Evolutionary conservation across 2,113 vertebrate genomes (phyloP).

Genomic region (Camelus bactrianus): DNA sequence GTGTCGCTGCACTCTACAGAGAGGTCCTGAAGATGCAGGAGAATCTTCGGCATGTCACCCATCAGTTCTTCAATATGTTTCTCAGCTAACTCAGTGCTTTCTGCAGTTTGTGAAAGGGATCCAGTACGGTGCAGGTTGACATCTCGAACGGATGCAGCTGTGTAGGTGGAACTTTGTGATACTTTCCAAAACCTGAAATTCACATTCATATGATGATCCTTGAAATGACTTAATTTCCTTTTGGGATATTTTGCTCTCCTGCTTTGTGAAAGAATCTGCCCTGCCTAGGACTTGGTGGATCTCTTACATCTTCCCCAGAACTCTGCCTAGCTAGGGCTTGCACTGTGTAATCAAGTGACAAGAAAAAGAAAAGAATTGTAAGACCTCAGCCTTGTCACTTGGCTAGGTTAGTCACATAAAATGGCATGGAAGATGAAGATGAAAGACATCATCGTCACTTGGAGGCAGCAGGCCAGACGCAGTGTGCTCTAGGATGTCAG

Average conservation of each 20-base stretch:
- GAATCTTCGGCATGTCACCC: constrained; percentile 82
- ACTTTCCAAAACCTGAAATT: constrained; percentile 88
- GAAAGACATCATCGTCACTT: constrained; percentile 71
- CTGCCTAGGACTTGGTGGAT: constrained; percentile 85
- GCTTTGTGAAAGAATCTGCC: constrained; percentile 85
- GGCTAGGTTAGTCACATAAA: constrained; percentile 81
- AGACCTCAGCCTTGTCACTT: constrained; percentile 81
- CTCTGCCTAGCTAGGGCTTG: constrained; percentile 93
- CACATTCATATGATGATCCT: constrained; percentile 83
- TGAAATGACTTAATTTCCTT: constrained; percentile 88
- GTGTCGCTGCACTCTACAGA: constrained; percentile 87
- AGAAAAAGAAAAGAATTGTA: constrained; percentile 87
- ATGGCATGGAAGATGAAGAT: constrained; percentile 81
- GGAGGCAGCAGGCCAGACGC: constrained; percentile 84
- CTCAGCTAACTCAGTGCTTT: constrained; percentile 64
- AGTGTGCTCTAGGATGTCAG: constrained; percentile 58
- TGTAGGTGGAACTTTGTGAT: constrained; percentile 86
- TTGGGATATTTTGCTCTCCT: constrained; percentile 85
- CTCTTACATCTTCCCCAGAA: constrained; percentile 88
- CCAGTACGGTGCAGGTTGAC: constrained; percentile 67
- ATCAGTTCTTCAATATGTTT: constrained; percentile 52
- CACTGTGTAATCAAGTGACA: constrained; percentile 91
- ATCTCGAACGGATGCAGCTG: constrained; percentile 72
- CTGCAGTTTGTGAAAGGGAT: constrained; percentile 76
- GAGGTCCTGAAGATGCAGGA: constrained; percentile 90